These are phyloP conservation scores for Drosophila antonietae DNA, from an alignment of 2,888 invertebrate genomes.

Conservation along the genomic window DNA sequence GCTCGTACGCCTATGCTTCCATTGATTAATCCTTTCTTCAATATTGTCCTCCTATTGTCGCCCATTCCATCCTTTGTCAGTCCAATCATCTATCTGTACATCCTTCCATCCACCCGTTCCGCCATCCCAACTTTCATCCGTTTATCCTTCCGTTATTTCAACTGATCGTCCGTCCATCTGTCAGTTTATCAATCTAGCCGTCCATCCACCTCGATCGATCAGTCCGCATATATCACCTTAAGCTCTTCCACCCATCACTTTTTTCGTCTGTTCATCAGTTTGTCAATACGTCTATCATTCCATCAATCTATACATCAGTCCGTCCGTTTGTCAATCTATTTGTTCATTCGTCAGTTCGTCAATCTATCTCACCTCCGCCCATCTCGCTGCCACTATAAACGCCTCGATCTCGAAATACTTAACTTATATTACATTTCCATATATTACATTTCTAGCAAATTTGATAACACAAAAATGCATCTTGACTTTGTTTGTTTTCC, in stretches of 20 bases:
- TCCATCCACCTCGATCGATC: not conserved
- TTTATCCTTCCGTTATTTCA: too few relatives aligned
- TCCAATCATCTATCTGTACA: not conserved
- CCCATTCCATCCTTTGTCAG: not conserved
- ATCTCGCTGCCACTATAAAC: not conserved
- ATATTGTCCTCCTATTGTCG: not conserved
- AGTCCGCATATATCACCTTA: not conserved
- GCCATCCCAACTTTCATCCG: not conserved
- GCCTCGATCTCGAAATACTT: not conserved
- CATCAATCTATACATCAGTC: not conserved
- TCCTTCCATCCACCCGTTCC: not conserved
- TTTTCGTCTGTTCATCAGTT: too few relatives aligned
- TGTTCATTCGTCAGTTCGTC: not conserved
- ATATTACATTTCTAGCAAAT: not conserved
- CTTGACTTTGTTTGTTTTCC: not conserved
- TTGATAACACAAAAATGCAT: not conserved
- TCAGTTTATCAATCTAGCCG: not conserved
- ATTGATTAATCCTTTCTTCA: not conserved
- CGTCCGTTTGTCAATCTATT: not conserved
- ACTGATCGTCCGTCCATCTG: not conserved
- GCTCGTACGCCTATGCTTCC: too few relatives aligned
- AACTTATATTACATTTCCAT: not conserved
- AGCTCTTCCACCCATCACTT: too few relatives aligned
- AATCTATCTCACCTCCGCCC: not conserved
- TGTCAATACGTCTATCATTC: not conserved